Percentiles rank a stretch among this genome's conserved stretches.
Conservation (phyloP, 2,113 vertebrate species). For the Heptranchias perlo region DNA sequence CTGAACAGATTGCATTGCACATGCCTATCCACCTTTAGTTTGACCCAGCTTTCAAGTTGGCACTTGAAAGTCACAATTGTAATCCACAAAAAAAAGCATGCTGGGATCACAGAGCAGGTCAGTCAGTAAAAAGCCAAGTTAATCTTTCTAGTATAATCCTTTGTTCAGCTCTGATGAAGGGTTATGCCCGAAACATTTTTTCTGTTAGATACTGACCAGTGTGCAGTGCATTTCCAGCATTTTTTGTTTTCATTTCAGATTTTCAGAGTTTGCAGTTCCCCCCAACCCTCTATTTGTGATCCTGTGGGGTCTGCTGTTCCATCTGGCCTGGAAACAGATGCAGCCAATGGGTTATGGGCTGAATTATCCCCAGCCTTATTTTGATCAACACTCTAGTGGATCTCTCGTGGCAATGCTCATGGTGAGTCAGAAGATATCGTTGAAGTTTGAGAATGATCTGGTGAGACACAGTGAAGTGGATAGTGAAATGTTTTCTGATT, state of each 20-base stretch:
- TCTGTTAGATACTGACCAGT: not conserved
- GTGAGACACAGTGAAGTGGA: not conserved
- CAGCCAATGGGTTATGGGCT: not conserved
- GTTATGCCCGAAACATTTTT: not conserved
- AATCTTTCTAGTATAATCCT: not conserved
- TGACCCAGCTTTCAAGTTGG: not conserved
- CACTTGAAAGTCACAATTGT: not conserved
- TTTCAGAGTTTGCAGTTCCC: not conserved
- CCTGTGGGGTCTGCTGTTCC: not conserved
- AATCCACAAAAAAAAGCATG: not conserved
- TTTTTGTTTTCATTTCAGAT: not conserved
- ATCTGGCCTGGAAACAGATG: not conserved
- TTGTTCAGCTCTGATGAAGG: not conserved
- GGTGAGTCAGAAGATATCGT: not conserved
- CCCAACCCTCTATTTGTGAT: not conserved
- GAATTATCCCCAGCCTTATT: not conserved
- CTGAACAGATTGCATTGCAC: slow-evolving; percentile 6
- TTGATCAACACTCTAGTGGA: not conserved
- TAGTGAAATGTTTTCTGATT: not conserved
- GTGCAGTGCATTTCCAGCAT: not conserved
- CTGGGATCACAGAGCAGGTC: not conserved
- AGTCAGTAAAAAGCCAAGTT: not conserved
- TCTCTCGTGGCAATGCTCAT: not conserved
- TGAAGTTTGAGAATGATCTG: not conserved
- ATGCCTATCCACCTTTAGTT: not conserved